Evolutionary conservation across 2,113 vertebrate genomes (phyloP).

Genomic region (Vicugna pacos): DNA sequence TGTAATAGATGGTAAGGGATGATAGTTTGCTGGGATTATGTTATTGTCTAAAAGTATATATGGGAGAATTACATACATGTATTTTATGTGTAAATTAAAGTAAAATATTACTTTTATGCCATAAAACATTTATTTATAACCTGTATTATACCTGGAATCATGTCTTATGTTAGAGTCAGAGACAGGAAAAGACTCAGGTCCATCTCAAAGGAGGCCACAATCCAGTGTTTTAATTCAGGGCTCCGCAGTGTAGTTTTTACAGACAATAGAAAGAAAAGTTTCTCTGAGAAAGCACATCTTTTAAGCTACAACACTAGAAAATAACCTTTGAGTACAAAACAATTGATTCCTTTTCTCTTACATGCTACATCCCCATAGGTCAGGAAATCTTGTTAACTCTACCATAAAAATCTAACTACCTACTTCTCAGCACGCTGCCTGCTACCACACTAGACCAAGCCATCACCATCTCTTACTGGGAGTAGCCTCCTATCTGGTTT

Average conservation of each 20-base stretch:
- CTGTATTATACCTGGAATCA: background rate
- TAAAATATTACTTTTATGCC: background rate
- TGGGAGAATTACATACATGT: background rate
- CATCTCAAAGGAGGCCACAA: background rate
- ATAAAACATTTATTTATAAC: background rate
- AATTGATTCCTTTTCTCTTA: background rate
- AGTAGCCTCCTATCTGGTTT: background rate
- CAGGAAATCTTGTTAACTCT: background rate
- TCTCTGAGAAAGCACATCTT: background rate
- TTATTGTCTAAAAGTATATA: background rate
- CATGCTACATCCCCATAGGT: background rate
- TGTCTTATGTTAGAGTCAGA: background rate
- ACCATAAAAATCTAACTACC: background rate
- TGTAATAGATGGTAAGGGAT: background rate
- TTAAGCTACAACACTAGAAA: slow-evolving; percentile 2
- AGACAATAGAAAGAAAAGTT: background rate
- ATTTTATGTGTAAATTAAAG: background rate
- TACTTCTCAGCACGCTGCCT: background rate
- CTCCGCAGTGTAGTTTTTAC: background rate
- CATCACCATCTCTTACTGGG: background rate
- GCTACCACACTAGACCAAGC: background rate
- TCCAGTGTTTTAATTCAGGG: background rate
- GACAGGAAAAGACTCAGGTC: background rate
- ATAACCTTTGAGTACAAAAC: background rate
- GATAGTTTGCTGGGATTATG: background rate